These are phyloP conservation scores for Eumerus sabulonum DNA, from an alignment of 2,888 invertebrate genomes.

Conservation along the genomic window DNA sequence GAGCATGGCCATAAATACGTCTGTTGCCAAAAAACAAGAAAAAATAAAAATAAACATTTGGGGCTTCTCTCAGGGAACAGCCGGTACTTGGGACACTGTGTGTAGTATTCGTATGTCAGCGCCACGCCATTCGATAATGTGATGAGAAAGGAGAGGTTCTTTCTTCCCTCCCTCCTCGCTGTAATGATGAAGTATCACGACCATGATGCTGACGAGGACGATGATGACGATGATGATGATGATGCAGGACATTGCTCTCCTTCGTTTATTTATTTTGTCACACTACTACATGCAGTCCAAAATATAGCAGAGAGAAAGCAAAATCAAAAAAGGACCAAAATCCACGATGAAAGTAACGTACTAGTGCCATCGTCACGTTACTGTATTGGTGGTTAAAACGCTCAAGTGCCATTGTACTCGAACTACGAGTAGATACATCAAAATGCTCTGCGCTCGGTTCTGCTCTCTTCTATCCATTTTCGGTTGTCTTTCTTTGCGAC, in stretches of 20 bases:
- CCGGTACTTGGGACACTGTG: conserved; percentile 37
- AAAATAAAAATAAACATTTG: too few species aligned
- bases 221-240: conserved; percentile 51
- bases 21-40: conserved; percentile 44
- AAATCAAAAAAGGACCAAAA: conserved; percentile 43
- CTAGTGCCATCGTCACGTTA: background rate
- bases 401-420: conserved; percentile 49
- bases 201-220: conserved; percentile 45
- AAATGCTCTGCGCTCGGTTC: conserved; percentile 1
- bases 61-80: conserved; percentile 64
- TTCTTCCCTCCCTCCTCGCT: background rate
- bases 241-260: conserved; percentile 62
- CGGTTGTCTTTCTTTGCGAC: too few species aligned
- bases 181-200: conserved; percentile 38
- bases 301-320: conserved; percentile 6
- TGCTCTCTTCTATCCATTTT: too few species aligned
- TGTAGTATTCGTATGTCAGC: background rate
- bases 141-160: background rate
- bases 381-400: conserved; percentile 43
- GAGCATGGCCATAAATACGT: conserved; percentile 64
- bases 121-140: background rate
- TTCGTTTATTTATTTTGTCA: conserved; percentile 60
- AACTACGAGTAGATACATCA: conserved; percentile 51
- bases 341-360: conserved; percentile 50
- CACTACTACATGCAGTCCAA: conserved; percentile 29